Conservation (phyloP, 1,140 invertebrate genomes). For the Trypoxylus dichotomus region DNA sequence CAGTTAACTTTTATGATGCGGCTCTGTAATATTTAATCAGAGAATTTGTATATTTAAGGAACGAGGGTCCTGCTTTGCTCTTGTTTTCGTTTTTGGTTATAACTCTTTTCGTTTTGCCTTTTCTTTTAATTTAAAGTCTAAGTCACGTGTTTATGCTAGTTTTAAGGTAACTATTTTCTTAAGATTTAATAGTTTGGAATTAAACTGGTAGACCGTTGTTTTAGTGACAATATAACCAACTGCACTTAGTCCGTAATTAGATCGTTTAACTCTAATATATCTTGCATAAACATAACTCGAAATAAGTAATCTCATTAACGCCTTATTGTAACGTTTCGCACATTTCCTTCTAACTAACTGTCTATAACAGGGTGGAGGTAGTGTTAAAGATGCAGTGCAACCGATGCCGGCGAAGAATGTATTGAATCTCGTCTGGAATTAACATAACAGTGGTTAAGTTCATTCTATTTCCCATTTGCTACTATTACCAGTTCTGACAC, state of each 20-base stretch:
- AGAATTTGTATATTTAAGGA: too few relatives aligned
- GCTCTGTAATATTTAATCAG: too few relatives aligned
- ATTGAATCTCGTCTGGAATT: constrained; percentile 22
- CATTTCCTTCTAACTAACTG: not conserved
- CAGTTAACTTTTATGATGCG: too few relatives aligned
- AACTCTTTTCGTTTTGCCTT: too few relatives aligned
- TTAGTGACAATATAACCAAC: not conserved
- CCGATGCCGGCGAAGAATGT: constrained; percentile 13
- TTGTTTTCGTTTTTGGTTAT: too few relatives aligned
- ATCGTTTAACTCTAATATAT: not conserved
- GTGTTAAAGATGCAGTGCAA: not conserved
- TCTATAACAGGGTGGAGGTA: not conserved
- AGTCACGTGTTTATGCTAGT: too few relatives aligned
- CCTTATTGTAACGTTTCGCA: not conserved
- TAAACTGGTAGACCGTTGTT: not conserved
- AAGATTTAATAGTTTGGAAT: not conserved
- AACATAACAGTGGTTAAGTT: constrained; percentile 20
- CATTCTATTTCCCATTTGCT: not conserved
- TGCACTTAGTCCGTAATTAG: not conserved
- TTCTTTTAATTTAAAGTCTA: too few relatives aligned
- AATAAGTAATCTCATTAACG: constrained; percentile 30
- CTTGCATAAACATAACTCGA: constrained; percentile 1
- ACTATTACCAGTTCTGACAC: not conserved
- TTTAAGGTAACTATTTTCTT: not conserved
- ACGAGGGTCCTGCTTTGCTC: too few relatives aligned